A percentile compares a stretch with the other conserved stretches of the same genome.
These are phyloP conservation scores for Nymphalis urticae DNA, from an alignment of 2,888 invertebrate species.

Conservation along the genomic window DNA sequence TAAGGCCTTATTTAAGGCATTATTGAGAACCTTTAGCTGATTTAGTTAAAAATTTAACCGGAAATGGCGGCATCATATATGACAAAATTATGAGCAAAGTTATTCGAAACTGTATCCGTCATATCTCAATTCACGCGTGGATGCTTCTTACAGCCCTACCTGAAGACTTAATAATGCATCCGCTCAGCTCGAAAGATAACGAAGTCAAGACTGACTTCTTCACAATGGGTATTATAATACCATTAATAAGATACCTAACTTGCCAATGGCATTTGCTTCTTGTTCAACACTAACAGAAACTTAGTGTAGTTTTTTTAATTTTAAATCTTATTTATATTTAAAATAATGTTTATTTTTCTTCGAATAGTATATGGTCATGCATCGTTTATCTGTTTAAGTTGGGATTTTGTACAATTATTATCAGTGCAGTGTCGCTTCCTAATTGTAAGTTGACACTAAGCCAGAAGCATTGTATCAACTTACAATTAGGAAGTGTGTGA, in stretches of 20 bases:
- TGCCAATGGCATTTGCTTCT: neutral
- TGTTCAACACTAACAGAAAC: neutral
- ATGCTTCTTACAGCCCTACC: constrained; percentile 40
- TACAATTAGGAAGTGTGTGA: too few relatives aligned
- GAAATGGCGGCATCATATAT: neutral
- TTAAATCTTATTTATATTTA: neutral
- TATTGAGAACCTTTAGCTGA: too few relatives aligned
- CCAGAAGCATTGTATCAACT: too few relatives aligned
- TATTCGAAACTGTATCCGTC: neutral
- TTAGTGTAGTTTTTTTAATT: neutral
- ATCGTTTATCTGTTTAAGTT: too few relatives aligned
- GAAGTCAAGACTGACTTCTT: constrained; percentile 34
- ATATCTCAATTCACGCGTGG: constrained; percentile 49
- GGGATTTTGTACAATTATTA: too few relatives aligned
- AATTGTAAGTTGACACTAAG: too few relatives aligned
- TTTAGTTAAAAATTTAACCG: too few relatives aligned
- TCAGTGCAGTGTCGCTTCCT: too few relatives aligned
- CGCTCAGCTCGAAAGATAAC: constrained; percentile 56
- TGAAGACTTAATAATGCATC: constrained; percentile 47
- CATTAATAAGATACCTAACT: constrained; percentile 29
- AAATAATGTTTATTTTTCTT: neutral
- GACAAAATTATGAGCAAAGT: neutral
- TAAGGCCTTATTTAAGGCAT: too few relatives aligned
- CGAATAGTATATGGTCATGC: too few relatives aligned
- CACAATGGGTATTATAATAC: constrained; percentile 30